Base-by-base conservation (phyloP, 2,113 vertebrate genomes). In the Excalfactoria chinensis region DNA sequence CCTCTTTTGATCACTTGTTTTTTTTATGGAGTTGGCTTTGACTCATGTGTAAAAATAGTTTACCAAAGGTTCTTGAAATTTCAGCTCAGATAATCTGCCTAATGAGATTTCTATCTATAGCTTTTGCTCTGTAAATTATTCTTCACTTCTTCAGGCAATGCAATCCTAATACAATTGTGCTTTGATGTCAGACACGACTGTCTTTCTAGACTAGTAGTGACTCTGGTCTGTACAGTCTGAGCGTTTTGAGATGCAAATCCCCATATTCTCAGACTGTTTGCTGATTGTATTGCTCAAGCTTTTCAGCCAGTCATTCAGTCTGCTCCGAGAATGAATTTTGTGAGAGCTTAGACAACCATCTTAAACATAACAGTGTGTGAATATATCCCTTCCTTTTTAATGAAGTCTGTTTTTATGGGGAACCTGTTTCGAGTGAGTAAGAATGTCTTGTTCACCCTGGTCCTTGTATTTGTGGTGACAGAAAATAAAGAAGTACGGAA, bases 1-100 rank as follows among this genome's bases (percentile, higher is more conserved):
- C 85, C 88, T 74, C 85, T 76, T 93, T 70, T 80, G 32, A 70
- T 83, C 0, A 0, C 58, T 79, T 11, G 43, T 64, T 94, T 59
- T 94, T 59, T 78, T 83, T 11, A 59, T 83, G 34, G 37, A 76
- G n/a, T 85, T 3, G 2, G 48, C 64, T 67, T 94, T 63, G 63
- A 89, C 90, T 96, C 46, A 28, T 7, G 18, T 80, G 40, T 74
- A 85, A 92, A 93, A 94, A 87, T 83, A 93, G 75, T 93, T 91
- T 92, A 64, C 43, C 46, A 56, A 90, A 73, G 43, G 55, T 83
- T 95, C 72, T 80, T 92, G 68, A 93, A 82, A 92, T 91, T 94
- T 91, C 72, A 78, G 21, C 75, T 80, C 55, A 23, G 51, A 70
- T 87, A 69, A 77, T 91, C 69, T 89, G 75, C 84, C 48, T 88